A percentile compares a stretch with the other conserved stretches of the same genome.
These are phyloP conservation scores for Lissonota sp. DNA, from an alignment of 2,888 invertebrate species.

Conservation along the genomic window DNA sequence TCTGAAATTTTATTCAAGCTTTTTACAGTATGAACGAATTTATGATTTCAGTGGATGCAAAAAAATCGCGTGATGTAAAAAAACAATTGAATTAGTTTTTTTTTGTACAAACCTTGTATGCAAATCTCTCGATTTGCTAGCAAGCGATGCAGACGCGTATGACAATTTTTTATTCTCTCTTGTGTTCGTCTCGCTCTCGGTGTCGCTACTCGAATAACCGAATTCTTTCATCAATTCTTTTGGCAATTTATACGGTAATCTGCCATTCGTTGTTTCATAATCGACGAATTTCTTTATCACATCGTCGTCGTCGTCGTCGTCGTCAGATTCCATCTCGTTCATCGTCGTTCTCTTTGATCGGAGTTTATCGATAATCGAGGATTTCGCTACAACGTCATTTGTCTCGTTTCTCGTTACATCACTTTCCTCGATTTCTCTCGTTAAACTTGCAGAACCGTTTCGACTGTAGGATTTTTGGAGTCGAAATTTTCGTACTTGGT, in stretches of 20 bases:
- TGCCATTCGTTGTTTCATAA: constrained; percentile 53
- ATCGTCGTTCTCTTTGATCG: constrained; percentile 45
- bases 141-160: constrained; percentile 43
- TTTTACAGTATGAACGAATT: constrained; percentile 30
- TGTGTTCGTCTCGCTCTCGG: constrained; percentile 63
- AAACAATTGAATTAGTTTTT: constrained; percentile 2
- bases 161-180: constrained; percentile 26
- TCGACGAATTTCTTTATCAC: constrained; percentile 58
- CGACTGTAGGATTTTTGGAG: constrained; percentile 72
- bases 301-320: constrained; percentile 29
- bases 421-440: constrained; percentile 45
- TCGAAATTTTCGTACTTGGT: constrained; percentile 76
- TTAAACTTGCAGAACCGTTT: constrained; percentile 54
- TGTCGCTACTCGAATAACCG: constrained; percentile 68
- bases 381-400: constrained; percentile 24
- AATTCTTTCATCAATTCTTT: constrained; percentile 68
- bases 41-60: background rate
- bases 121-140: constrained; percentile 74
- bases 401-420: constrained; percentile 32
- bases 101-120: constrained; percentile 74
- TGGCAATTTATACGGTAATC: constrained; percentile 65
- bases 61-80: background rate
- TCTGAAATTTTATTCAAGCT: constrained; percentile 63
- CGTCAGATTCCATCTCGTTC: constrained; percentile 58
- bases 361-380: constrained; percentile 54